These are phyloP conservation scores for Phodopus roborovskii DNA, from an alignment of 2,113 vertebrate genomes.

Conservation along the genomic window DNA sequence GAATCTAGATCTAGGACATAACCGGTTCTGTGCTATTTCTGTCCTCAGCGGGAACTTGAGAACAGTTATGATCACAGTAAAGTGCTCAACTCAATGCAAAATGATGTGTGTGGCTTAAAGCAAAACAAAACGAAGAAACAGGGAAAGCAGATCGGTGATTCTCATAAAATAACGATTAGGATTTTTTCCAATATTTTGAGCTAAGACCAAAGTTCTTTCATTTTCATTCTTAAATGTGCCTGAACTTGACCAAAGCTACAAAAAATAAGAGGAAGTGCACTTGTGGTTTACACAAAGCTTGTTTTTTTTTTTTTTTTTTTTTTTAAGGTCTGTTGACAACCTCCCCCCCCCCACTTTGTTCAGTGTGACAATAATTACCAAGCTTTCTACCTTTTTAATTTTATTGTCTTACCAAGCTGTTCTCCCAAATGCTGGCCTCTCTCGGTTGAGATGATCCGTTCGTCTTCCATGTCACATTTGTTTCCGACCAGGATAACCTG, in stretches of 20 bases:
- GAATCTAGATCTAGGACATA: background rate
- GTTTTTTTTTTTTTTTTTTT: too few species aligned
- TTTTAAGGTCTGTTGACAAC: background rate
- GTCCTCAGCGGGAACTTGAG: background rate
- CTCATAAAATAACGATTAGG: background rate
- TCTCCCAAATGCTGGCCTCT: slow-evolving; percentile 95
- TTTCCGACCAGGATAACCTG: slow-evolving; percentile 98
- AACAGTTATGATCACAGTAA: background rate
- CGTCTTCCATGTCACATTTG: slow-evolving; percentile 99
- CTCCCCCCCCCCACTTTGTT: background rate
- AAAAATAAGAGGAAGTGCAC: background rate
- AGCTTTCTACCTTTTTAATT: background rate
- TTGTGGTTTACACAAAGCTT: background rate
- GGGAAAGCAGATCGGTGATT: background rate
- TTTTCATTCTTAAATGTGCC: background rate
- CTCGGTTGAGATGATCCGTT: slow-evolving; percentile 94
- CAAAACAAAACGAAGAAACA: background rate
- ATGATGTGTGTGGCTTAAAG: background rate
- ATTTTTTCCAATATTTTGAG: background rate
- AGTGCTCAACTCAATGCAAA: background rate
- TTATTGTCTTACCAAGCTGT: slow-evolving; percentile 93
- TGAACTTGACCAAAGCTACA: background rate
- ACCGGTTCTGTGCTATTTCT: background rate
- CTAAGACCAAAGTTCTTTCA: background rate
- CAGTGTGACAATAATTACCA: slow-evolving; percentile 28